phyloP scores from a whole-genome alignment of 2,888 invertebrate species.

The Melinopterus prodromus region DNA sequence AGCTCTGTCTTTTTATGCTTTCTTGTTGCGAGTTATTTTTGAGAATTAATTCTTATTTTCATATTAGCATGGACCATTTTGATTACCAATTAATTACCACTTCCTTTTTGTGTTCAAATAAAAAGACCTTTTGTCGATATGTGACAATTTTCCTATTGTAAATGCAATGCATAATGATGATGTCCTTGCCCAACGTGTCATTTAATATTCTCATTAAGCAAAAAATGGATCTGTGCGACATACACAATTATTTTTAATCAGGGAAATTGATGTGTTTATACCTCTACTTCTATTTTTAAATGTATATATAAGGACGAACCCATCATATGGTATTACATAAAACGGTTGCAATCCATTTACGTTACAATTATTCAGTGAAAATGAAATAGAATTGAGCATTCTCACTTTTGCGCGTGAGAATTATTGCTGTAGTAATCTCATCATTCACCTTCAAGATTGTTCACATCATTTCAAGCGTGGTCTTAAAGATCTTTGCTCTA shows the following conservation, averaged over 20 bases:
- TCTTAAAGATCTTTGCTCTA: background rate
- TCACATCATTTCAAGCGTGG: background rate
- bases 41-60: background rate
- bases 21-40: background rate
- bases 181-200: background rate
- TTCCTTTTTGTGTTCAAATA: background rate
- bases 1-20: background rate
- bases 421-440: slow-evolving; percentile 18
- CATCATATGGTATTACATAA: background rate
- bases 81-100: no score
- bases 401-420: slow-evolving; percentile 28
- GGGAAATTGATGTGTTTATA: background rate
- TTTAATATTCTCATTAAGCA: background rate
- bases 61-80: no score
- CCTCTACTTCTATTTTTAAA: background rate
- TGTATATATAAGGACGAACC: background rate
- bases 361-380: background rate
- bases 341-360: slow-evolving; percentile 19
- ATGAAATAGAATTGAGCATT: slow-evolving; percentile 14
- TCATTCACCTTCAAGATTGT: slow-evolving; percentile 20
- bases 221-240: background rate
- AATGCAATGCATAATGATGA: background rate
- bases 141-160: background rate
- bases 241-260: background rate
- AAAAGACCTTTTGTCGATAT: background rate